These are phyloP conservation scores for Hycleus cichorii DNA, from an alignment of 1,140 invertebrate genomes.

Conservation along the genomic window DNA sequence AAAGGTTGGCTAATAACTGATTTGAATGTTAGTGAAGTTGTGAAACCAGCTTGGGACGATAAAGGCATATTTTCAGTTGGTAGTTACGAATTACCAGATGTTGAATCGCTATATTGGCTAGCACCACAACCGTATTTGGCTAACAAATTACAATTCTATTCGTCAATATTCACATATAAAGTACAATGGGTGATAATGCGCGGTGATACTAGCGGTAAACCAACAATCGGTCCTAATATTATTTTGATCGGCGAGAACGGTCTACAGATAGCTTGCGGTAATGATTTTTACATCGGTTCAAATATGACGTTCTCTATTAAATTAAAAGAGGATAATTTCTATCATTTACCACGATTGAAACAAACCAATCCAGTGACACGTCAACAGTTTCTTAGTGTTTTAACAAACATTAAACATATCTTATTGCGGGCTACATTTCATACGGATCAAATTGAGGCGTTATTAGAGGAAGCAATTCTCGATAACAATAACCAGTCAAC, in stretches of 20 bases:
- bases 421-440: constrained; percentile 85
- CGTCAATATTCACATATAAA: constrained; percentile 67
- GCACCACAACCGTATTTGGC: constrained; percentile 69
- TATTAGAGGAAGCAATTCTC: constrained; percentile 34
- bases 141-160: constrained; percentile 76
- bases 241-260: constrained; percentile 73
- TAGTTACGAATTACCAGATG: constrained; percentile 58
- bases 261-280: constrained; percentile 61
- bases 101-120: constrained; percentile 82
- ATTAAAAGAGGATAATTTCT: constrained; percentile 66
- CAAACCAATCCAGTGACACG: constrained; percentile 57
- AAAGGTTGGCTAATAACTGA: constrained; percentile 60
- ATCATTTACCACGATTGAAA: constrained; percentile 52
- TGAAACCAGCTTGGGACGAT: constrained; percentile 46
- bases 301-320: constrained; percentile 53
- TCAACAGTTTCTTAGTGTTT: constrained; percentile 72
- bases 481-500: constrained; percentile 15
- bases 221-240: constrained; percentile 77
- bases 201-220: constrained; percentile 80
- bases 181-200: constrained; percentile 80
- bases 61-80: constrained; percentile 51
- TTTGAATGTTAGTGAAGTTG: constrained; percentile 46
- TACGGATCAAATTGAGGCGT: constrained; percentile 86
- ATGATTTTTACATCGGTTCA: constrained; percentile 43
- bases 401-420: constrained; percentile 72